Conservation (phyloP, 2,113 vertebrate genomes). For the Cairina moschata region DNA sequence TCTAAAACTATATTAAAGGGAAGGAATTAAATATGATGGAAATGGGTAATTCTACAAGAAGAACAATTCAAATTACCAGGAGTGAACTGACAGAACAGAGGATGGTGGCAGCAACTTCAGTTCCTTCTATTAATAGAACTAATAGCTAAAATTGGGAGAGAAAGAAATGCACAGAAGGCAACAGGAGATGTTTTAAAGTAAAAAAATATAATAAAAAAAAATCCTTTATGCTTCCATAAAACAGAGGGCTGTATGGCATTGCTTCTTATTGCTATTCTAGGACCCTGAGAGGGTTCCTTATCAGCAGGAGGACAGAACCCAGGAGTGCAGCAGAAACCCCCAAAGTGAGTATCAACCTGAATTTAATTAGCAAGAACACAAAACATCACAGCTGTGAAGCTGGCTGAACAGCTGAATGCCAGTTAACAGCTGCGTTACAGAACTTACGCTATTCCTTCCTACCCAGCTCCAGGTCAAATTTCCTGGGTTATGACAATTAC, state of each 20-base stretch:
- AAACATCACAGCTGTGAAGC: background rate
- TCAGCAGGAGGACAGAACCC: background rate
- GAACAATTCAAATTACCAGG: slow-evolving; percentile 1
- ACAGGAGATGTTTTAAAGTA: background rate
- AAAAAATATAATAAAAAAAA: background rate
- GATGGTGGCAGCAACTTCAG: background rate
- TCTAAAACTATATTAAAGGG: background rate
- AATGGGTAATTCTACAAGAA: slow-evolving; percentile 12
- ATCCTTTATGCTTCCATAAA: background rate
- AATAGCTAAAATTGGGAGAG: background rate
- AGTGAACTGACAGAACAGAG: background rate
- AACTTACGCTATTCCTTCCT: background rate
- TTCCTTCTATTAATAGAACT: slow-evolving; percentile 21
- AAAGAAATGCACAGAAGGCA: background rate
- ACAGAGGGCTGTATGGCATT: accelerated
- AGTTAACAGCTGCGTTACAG: background rate
- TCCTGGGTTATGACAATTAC: background rate
- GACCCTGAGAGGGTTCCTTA: background rate
- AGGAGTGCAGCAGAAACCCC: background rate
- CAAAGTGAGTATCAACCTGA: background rate
- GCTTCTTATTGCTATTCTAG: background rate
- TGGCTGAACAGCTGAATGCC: background rate
- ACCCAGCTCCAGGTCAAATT: accelerated
- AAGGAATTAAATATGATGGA: background rate
- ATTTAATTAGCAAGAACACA: background rate